Conservation (phyloP, 2,113 vertebrate genomes). For the Syrmaticus mikado region DNA sequence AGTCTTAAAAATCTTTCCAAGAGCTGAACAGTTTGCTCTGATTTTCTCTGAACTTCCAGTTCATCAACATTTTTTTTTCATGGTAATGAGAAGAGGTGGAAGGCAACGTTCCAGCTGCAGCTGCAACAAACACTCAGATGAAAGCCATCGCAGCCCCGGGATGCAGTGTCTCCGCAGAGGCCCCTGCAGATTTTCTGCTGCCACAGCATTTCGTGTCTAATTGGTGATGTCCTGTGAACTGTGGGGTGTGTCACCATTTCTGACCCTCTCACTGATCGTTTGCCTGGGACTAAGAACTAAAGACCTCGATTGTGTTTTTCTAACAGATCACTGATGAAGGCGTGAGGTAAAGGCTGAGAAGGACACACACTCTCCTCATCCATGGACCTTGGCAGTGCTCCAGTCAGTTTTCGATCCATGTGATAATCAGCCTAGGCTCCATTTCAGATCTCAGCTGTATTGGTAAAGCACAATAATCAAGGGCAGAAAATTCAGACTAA, state of each 20-base stretch:
- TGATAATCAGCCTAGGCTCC: not conserved
- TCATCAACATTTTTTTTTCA: not conserved
- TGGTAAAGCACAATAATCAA: not conserved
- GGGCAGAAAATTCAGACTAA: not conserved
- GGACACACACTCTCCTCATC: not conserved
- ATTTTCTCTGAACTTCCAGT: slow-evolving; percentile 23
- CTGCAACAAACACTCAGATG: not conserved
- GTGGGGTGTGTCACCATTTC: not conserved
- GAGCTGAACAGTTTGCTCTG: not conserved
- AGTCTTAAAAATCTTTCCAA: slow-evolving; percentile 3
- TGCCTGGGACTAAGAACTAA: not conserved
- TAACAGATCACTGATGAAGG: not conserved
- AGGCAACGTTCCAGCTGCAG: not conserved
- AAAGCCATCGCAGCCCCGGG: not conserved
- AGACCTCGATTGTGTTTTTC: not conserved
- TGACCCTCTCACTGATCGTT: not conserved
- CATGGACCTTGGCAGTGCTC: not conserved
- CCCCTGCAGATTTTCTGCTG: not conserved
- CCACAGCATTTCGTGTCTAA: not conserved
- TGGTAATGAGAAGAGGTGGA: not conserved
- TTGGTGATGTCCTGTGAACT: not conserved
- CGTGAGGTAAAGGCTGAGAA: not conserved
- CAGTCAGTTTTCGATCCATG: not conserved
- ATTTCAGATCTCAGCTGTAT: not conserved
- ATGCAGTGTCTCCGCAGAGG: not conserved